phyloP scores from a whole-genome alignment of 1,140 invertebrate species.

The Nasonia vitripennis region DNA sequence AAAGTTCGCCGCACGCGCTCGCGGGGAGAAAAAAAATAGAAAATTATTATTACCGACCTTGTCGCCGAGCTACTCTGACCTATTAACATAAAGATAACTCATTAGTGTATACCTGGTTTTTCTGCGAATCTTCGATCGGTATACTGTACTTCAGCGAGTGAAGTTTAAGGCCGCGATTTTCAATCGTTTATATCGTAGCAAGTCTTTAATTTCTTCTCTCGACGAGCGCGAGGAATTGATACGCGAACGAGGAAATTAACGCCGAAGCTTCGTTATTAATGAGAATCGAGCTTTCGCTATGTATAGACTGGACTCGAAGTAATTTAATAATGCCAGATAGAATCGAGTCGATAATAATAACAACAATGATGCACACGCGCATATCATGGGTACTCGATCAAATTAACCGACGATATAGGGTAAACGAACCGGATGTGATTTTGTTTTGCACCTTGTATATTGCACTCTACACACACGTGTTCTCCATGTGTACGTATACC shows the following conservation, averaged over 20 bases:
- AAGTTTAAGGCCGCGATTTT: background rate
- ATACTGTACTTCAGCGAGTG: background rate
- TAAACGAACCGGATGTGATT: background rate
- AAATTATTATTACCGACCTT: conserved; percentile 19
- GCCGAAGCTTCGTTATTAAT: background rate
- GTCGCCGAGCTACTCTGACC: conserved; percentile 1
- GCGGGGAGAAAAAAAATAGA: background rate
- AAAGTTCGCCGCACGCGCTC: background rate
- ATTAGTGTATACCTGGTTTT: background rate
- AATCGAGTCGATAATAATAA: too few relatives aligned
- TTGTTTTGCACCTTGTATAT: background rate
- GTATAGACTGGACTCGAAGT: background rate
- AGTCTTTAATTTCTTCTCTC: background rate
- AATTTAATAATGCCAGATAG: too few relatives aligned
- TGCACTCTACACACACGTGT: background rate
- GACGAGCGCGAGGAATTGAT: background rate
- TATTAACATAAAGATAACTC: conserved; percentile 26
- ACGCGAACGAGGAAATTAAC: background rate
- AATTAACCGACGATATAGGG: background rate
- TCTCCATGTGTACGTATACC: background rate
- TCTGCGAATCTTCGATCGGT: background rate
- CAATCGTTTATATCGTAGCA: background rate
- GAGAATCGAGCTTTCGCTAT: background rate
- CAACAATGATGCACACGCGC: too few relatives aligned
- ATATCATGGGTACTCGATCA: background rate